Evolutionary conservation across 2,113 vertebrate genomes (phyloP).

Genomic region (Scatophagus argus): DNA sequence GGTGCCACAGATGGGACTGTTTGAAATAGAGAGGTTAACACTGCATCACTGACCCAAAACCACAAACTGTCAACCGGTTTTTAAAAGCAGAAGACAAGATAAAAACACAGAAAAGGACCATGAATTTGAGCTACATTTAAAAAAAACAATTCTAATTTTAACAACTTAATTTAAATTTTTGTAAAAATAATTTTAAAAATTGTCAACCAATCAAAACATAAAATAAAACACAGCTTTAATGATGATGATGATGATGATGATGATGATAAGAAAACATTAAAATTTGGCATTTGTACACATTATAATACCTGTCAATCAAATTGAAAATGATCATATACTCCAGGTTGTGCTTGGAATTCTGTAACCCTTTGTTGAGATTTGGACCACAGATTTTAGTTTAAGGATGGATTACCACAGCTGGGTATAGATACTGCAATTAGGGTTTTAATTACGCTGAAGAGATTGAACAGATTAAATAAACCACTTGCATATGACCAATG

Average conservation of each 20-base stretch:
- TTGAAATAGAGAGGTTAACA: slow-evolving; percentile 56
- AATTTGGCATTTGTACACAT: neutral
- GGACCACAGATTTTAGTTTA: slow-evolving; percentile 15
- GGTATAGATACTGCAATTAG: slow-evolving; percentile 63
- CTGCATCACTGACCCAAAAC: slow-evolving; percentile 13
- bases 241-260: too few relatives aligned
- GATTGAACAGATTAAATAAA: slow-evolving; percentile 66
- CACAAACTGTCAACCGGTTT: slow-evolving; percentile 2
- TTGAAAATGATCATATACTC: neutral
- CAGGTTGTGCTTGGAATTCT: slow-evolving; percentile 7
- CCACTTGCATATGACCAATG: slow-evolving; percentile 56
- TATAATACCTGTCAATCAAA: slow-evolving; percentile 8
- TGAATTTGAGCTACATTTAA: neutral
- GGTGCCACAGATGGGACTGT: slow-evolving; percentile 95
- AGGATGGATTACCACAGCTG: slow-evolving; percentile 44
- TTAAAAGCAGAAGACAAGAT: neutral
- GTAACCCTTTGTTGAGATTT: slow-evolving; percentile 35
- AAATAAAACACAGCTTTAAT: neutral
- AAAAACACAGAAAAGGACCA: neutral
- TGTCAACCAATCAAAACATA: neutral
- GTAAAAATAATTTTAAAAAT: neutral
- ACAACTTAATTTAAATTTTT: neutral
- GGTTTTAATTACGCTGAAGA: slow-evolving; percentile 64
- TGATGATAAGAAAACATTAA: neutral
- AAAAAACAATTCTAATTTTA: neutral